Evolutionary conservation across 2,113 vertebrate genomes (phyloP), one percentile per base, ranked within the genome.

Genomic region (Sturnira hondurensis): DNA sequence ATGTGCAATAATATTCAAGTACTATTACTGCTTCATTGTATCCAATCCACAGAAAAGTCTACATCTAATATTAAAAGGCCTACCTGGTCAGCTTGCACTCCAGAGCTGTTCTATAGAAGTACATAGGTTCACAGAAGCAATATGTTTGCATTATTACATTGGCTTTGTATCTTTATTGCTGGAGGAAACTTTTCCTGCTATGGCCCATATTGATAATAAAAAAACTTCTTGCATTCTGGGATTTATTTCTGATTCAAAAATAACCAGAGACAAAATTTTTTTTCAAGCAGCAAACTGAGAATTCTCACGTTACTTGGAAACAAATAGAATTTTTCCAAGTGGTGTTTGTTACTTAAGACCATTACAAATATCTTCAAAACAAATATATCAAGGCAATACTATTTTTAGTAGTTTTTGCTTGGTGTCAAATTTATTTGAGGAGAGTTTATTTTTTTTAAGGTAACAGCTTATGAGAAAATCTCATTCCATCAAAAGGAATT

Each of bases 261-360:
- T 87, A 92, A 77, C n/a, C 68, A 84, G 36, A 84, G 45, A 52
- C 45, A 71, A 77, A 74, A 15, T 38, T 88, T 58, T 67, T 88
- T 90, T 71, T 83, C 24, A 89, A 86, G 10, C 8, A 92, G 19
- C 67, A 94, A 87, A 63, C 41, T 31, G 28, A 88, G 76, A 54
- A 24, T 93, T 93, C 33, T 76, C 52, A 82, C 33, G 38, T 89
- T 74, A 86, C 56, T 88, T 96, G 41, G 52, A 94, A 94, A 96
- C 43, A 96, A 63, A 68, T 11, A 82, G 15, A 88, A 89, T 83
- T 93, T 95, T 71, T 10, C 33, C 50, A 84, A 76, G 52, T 92
- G 45, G 45, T 63, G 65, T 58, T 93, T 81, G 9, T 80, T 56
- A 88, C 33, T 84, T 89, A 41, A 85, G 52, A 78, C 47, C 9